Evolutionary conservation across 92 coral and sea anemone species (phyloP), one percentile per base, ranked within the genome.

Genomic region (Siderastrea radians): DNA sequence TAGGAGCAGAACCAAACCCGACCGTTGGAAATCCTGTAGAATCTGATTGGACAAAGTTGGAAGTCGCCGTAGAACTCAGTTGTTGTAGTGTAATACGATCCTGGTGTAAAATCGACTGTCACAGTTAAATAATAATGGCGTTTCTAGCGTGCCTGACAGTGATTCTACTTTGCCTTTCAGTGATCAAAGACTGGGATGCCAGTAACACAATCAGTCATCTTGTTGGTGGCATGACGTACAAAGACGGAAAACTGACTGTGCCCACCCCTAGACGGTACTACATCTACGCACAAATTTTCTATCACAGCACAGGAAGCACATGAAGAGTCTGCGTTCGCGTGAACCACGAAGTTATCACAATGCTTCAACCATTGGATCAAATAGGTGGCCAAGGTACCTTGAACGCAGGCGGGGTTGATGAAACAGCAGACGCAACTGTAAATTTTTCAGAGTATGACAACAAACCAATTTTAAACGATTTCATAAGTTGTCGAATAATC

Each of bases 261-360:
- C 97, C 97, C 12, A 72, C 77, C 78, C 17, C 63, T 49, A 95
- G 97, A 46, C 93, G 95, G 13, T 94, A 94, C 79, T 94, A 89
- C 68, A 81, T 94, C 13, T 94, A 94, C 91, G 84, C 92, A 48
- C 97, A 94, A 75, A 50, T 94, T 50, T 94, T 89, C 74, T 92
- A 82, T 75, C 88, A 75, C 60, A 80, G 91, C 48, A 61, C 38
- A 26, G 38, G 38, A 26, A 26, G 90, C 17, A 53, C 58, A 54
- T 77, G 91, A 45, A 80, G 85, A n/a, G 82, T 92, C 64, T 72
- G 53, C 55, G 79, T 94, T 49, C 92, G 80, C 60, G 80, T 88
- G 49, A 88, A 88, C 58, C 70, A 86, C 4, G 83, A 49, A 11
- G 1, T 0, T 43, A 19, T 72, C 3, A 72, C 58, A 14, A 49